phyloP scores from a whole-genome alignment of 2,113 vertebrate species.

The Herpetotheres cachinnans region DNA sequence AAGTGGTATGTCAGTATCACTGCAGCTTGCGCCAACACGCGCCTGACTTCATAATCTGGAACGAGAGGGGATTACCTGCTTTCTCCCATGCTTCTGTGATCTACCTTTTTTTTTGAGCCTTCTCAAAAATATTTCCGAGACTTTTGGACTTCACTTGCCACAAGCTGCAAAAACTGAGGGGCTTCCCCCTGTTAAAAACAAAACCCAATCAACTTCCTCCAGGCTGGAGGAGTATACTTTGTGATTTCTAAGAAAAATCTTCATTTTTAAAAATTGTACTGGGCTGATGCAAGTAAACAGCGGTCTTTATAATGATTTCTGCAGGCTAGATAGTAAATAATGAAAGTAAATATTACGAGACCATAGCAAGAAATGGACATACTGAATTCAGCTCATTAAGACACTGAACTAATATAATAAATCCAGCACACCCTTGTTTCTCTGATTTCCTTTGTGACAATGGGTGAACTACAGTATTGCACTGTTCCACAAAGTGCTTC shows the following conservation, averaged over 20 bases:
- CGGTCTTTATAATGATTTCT: not conserved
- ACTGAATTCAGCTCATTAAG: not conserved
- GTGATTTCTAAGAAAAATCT: not conserved
- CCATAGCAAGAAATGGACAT: not conserved
- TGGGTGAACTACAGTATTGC: not conserved
- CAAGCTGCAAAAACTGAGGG: not conserved
- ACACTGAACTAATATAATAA: not conserved
- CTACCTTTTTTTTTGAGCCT: not conserved
- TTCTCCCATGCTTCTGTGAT: not conserved
- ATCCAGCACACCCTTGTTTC: not conserved
- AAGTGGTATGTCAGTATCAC: not conserved
- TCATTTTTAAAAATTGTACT: not conserved
- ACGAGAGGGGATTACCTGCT: not conserved
- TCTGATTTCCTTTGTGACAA: not conserved
- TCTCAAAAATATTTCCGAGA: not conserved
- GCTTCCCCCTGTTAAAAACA: not conserved
- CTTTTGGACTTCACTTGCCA: not conserved
- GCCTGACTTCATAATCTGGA: not conserved
- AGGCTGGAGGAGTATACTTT: not conserved
- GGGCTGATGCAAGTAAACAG: not conserved
- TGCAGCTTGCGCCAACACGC: rapidly evolving
- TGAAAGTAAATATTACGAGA: not conserved
- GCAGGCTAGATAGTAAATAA: not conserved
- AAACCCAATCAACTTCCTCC: not conserved
- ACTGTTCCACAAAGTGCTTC: not conserved